Base-by-base conservation (phyloP, 2,888 invertebrate species). In the Alsophila aescularia region DNA sequence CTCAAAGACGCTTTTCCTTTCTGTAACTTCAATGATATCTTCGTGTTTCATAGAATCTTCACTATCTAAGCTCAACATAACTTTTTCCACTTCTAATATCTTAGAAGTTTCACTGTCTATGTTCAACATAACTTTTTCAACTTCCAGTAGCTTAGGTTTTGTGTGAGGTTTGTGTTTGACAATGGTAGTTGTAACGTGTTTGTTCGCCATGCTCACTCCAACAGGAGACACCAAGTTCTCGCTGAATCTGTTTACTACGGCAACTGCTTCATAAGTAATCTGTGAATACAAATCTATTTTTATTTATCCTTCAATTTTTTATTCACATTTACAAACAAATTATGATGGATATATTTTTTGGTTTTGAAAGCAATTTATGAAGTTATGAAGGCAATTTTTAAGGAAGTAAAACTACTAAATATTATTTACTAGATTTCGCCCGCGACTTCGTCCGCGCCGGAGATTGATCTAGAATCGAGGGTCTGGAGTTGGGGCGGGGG, bases 231-330 rank as follows among this genome's bases (percentile, higher is more conserved):
- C 12, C 16, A 64, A 24, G 7, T 56, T 34, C 44, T 62, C 53
- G 27, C 36, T 9, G 35, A 21, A 13, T 47, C 64, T 54, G 24
- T 64, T 54, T 39, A 62, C 29, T 6, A 21, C 7, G 2, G 16
- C 10, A 4, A 62, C 29, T 27, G 70, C 51, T 72, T 85, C 81
- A 54, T 83, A 83, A 0, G 72, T 69, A 5, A 81, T 72, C 81
- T 80, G 62, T n/a, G 68, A 71, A 12, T 31, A 14, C 9, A 47
- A 0, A 34, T 7, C 27, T 14, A n/a, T 32, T 31, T 12, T 35
- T 24, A 21, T 12, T 13, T 1, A 2, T 9, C 27, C 2, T 8
- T 8, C 2, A 6, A 27, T 3, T 4, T 27, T 4, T 8, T 9
- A 27, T 2, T 18, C 18, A n/a, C 5, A 18, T 18, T 18, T 27